phyloP scores from a whole-genome alignment of 2,113 vertebrate genomes.

The Electrona antarctica region DNA sequence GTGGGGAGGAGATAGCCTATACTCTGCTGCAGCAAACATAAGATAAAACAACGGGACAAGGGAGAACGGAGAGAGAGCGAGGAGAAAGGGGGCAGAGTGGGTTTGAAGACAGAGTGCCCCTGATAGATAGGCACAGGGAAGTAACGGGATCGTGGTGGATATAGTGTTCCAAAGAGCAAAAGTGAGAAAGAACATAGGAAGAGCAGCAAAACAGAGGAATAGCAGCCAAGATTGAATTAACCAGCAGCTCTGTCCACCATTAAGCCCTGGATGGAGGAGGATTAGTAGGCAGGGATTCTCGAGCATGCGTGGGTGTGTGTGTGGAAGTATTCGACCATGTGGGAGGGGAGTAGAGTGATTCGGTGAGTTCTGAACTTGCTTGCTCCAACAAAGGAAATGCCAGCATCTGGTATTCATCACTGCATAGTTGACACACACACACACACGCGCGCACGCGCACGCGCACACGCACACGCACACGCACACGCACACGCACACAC shows the following conservation, averaged over 20 bases:
- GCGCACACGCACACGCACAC: conserved; percentile 4
- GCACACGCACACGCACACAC: not conserved
- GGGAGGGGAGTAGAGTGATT: conserved; percentile 72
- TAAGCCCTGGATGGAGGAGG: conserved; percentile 71
- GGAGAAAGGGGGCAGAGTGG: not conserved
- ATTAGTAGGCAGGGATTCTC: conserved; percentile 71
- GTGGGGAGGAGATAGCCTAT: conserved; percentile 3
- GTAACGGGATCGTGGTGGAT: conserved; percentile 12
- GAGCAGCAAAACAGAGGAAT: conserved; percentile 48
- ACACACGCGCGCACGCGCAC: conserved; percentile 26
- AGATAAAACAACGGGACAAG: not conserved
- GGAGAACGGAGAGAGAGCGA: not conserved
- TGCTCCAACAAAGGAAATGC: conserved; percentile 79
- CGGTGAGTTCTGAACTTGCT: conserved; percentile 73
- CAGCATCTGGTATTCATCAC: conserved; percentile 76
- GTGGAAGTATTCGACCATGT: conserved; percentile 73
- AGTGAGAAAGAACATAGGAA: not conserved
- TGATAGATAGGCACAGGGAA: not conserved
- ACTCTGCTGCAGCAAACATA: not conserved
- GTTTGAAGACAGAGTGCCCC: not conserved
- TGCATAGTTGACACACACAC: conserved; percentile 50
- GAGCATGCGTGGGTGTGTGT: conserved; percentile 70
- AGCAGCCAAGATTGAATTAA: conserved; percentile 71
- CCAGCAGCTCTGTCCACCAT: conserved; percentile 68
- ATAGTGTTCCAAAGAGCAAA: not conserved